These are phyloP conservation scores for Characodon lateralis DNA, from an alignment of 2,797 vertebrate species.

Conservation along the genomic window DNA sequence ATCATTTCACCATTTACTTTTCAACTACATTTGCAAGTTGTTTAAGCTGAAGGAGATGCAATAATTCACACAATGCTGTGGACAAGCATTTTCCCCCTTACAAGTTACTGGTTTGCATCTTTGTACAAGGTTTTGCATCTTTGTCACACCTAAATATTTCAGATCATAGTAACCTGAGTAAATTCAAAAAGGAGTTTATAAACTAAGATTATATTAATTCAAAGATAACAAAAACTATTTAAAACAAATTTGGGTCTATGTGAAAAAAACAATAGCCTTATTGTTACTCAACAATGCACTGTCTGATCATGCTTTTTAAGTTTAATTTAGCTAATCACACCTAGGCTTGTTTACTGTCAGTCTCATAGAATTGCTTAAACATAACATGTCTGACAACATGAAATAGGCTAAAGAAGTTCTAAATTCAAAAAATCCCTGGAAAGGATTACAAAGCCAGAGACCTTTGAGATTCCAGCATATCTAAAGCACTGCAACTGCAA, in stretches of 20 bases:
- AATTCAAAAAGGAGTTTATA: background rate
- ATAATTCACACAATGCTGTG: background rate
- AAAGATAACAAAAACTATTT: background rate
- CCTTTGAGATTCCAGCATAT: too few relatives aligned
- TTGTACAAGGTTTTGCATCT: background rate
- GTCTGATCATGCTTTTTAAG: too few relatives aligned
- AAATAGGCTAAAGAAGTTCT: too few relatives aligned
- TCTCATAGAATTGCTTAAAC: too few relatives aligned
- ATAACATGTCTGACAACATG: too few relatives aligned
- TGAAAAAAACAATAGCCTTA: too few relatives aligned
- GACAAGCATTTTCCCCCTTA: background rate
- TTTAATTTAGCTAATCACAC: too few relatives aligned
- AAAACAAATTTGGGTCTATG: background rate
- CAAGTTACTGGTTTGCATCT: background rate
- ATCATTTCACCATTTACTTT: background rate
- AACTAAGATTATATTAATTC: background rate
- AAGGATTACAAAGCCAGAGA: too few relatives aligned
- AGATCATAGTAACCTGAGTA: background rate
- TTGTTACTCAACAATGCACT: too few relatives aligned
- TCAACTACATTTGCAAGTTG: too few relatives aligned
- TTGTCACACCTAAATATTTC: background rate
- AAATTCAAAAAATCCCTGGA: too few relatives aligned
- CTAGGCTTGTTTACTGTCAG: too few relatives aligned
- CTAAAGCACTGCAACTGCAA: background rate
- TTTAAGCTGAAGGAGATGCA: background rate